Evolutionary conservation across 2,888 invertebrate genomes (phyloP).

Genomic region (Erebia aethiops): DNA sequence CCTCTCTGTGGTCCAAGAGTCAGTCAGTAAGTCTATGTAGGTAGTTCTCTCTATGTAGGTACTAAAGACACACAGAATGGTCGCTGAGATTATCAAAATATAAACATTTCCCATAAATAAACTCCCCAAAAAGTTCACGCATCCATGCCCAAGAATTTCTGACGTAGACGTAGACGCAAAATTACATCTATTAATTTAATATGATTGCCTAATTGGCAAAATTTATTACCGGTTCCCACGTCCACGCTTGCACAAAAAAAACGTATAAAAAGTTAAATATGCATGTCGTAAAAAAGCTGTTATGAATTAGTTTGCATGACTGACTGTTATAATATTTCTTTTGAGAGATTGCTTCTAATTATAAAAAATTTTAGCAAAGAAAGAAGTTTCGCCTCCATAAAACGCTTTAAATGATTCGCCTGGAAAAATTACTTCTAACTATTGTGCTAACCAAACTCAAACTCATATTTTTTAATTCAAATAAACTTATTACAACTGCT

Average conservation of each 20-base stretch:
- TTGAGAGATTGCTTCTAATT: neutral
- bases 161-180: neutral
- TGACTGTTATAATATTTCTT: neutral
- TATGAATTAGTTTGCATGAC: conserved; percentile 13
- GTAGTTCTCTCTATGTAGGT: too few species aligned
- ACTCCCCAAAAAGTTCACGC: neutral
- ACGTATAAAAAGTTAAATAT: conserved; percentile 20
- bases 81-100: neutral
- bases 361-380: too few species aligned
- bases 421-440: too few species aligned
- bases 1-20: too few species aligned
- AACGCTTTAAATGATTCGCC: too few species aligned
- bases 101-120: neutral
- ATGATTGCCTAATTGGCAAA: conserved; percentile 20
- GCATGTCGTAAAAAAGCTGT: conserved; percentile 18
- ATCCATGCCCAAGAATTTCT: conserved; percentile 8
- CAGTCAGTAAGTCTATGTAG: too few species aligned
- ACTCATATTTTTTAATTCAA: too few species aligned
- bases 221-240: conserved; percentile 26
- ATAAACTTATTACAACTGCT: too few species aligned
- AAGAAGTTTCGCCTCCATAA: too few species aligned
- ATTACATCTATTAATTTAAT: conserved; percentile 14
- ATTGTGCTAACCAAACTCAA: too few species aligned
- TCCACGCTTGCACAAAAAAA: conserved; percentile 23
- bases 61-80: too few species aligned